Conservation (phyloP, 2,113 vertebrate species). For the Zapornia atra region DNA sequence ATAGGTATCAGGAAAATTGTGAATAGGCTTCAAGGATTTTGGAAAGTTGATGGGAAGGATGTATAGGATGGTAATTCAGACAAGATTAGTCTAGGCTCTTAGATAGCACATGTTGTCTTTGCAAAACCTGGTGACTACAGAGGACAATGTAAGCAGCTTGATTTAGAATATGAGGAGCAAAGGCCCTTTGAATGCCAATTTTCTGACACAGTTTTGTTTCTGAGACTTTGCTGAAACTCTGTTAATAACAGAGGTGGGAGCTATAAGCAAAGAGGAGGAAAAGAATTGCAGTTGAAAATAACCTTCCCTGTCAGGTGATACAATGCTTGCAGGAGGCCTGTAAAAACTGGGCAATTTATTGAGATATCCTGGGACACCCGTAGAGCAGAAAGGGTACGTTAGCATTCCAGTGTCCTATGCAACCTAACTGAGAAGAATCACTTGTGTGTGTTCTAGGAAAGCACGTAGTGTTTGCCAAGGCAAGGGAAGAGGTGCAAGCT, state of each 20-base stretch:
- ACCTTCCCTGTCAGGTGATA: neutral
- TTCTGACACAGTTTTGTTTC: neutral
- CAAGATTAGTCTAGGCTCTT: neutral
- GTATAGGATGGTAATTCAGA: neutral
- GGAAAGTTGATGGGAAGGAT: neutral
- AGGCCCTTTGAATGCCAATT: neutral
- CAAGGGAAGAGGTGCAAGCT: neutral
- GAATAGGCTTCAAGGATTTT: neutral
- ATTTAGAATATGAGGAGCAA: neutral
- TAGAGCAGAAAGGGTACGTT: neutral
- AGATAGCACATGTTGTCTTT: neutral
- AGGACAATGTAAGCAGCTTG: neutral
- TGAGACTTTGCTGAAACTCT: neutral
- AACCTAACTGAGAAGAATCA: neutral
- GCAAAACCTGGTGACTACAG: neutral
- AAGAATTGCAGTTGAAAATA: neutral
- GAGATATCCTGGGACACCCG: neutral
- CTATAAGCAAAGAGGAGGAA: neutral
- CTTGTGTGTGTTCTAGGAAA: neutral
- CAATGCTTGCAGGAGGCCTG: neutral
- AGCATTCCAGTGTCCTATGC: neutral
- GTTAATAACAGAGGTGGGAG: neutral
- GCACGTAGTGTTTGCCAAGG: neutral
- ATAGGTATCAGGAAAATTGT: neutral
- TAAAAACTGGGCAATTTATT: neutral